A percentile compares a stretch with the other conserved stretches of the same genome.
Conservation (phyloP, 2,797 vertebrate genomes). For the Halcyon smyrnensis region DNA sequence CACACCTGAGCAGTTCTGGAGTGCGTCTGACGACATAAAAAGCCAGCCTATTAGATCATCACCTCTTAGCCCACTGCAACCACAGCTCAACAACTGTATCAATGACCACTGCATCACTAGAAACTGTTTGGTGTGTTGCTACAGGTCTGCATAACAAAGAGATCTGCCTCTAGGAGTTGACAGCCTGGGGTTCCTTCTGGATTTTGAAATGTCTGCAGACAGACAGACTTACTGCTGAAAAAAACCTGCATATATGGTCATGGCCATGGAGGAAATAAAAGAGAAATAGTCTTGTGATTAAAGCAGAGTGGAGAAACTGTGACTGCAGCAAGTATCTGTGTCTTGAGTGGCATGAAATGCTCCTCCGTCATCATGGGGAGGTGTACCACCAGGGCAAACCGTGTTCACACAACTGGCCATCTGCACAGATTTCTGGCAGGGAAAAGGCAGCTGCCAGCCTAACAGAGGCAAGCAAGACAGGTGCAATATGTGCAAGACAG, state of each 20-base stretch:
- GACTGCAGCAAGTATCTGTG: background rate
- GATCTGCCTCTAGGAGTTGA: background rate
- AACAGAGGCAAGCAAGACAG: background rate
- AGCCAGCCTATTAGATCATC: background rate
- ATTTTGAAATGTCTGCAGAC: background rate
- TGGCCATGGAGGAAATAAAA: background rate
- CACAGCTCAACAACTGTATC: background rate
- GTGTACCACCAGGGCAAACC: background rate
- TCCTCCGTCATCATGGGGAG: background rate
- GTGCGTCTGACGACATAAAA: background rate
- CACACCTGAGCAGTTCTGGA: too few species aligned
- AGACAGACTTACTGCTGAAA: background rate
- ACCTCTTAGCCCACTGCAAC: background rate
- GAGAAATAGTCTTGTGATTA: background rate
- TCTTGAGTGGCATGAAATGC: constrained; percentile 24
- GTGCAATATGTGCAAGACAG: background rate
- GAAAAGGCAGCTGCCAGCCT: background rate
- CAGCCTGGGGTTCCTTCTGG: background rate
- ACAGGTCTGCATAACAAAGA: background rate
- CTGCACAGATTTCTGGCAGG: background rate
- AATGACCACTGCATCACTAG: background rate
- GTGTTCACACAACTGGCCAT: background rate
- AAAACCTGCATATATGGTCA: background rate
- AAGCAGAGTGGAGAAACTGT: background rate
- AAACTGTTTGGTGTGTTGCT: background rate